Conservation (phyloP, 1,140 invertebrate genomes). For the Orchesella cincta region DNA sequence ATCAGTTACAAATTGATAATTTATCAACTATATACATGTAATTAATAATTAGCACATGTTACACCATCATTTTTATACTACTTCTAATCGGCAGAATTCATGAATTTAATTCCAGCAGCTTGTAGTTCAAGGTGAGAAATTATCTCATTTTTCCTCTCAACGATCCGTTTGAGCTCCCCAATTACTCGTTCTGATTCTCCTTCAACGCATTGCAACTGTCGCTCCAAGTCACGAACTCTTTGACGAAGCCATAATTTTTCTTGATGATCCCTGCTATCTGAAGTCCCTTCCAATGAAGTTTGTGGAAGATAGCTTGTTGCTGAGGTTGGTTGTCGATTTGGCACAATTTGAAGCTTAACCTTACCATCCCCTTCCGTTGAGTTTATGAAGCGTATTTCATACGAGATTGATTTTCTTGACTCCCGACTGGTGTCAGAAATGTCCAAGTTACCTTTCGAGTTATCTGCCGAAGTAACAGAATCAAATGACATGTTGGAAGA, state of each 20-base stretch:
- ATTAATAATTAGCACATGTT: too few species aligned
- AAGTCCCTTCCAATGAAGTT: background rate
- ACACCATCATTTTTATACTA: too few species aligned
- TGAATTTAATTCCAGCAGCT: conserved; percentile 2
- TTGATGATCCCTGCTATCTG: background rate
- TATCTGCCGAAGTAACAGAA: too few species aligned
- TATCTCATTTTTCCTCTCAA: conserved; percentile 14
- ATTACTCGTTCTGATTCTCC: background rate
- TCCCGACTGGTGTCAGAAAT: too few species aligned
- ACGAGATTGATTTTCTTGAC: conserved; percentile 2
- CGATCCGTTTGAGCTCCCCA: background rate
- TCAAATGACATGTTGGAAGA: too few species aligned
- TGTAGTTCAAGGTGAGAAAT: conserved; percentile 8
- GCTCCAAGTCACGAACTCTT: background rate
- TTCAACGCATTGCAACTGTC: background rate
- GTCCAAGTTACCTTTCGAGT: too few species aligned
- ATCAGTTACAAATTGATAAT: too few species aligned
- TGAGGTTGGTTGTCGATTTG: background rate
- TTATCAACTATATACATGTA: too few species aligned
- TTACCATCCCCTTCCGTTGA: background rate
- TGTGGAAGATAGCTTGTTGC: background rate
- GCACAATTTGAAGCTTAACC: conserved; percentile 17
- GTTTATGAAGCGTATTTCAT: conserved; percentile 4
- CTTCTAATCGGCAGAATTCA: too few species aligned
- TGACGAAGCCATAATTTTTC: conserved; percentile 2